phyloP scores from a whole-genome alignment of 2,888 invertebrate species.

The Dysmachus trigonus region DNA sequence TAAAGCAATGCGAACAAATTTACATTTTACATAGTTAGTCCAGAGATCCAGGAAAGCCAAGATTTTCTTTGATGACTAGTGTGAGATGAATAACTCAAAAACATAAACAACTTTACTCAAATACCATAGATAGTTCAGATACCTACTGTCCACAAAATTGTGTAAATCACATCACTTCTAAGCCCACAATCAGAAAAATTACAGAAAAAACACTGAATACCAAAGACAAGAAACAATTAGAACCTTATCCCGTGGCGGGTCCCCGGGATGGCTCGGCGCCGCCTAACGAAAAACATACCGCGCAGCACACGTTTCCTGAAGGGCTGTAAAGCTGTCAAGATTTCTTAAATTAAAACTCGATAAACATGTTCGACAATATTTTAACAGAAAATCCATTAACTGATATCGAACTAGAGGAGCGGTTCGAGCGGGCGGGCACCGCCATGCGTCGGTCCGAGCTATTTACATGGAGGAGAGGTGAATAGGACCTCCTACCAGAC shows the following conservation, averaged over 20 bases:
- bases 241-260: background rate
- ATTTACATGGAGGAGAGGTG: background rate
- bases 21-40: no score
- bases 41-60: no score
- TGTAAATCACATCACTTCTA: background rate
- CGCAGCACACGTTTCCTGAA: background rate
- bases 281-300: background rate
- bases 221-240: conserved; percentile 27
- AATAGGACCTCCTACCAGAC: conserved; percentile 34
- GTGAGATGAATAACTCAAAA: background rate
- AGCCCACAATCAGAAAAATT: background rate
- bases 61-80: no score
- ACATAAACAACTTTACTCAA: background rate
- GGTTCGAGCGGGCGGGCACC: background rate
- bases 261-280: conserved; percentile 23
- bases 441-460: background rate
- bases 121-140: background rate
- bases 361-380: conserved; percentile 46
- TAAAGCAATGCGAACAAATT: no score
- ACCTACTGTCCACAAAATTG: background rate
- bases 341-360: conserved; percentile 46
- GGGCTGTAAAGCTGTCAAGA: conserved; percentile 40
- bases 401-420: conserved; percentile 24
- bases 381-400: conserved; percentile 45
- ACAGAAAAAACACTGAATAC: background rate